Base-by-base conservation (phyloP, 2,797 vertebrate species). In the Rhyacichthys aspro region DNA sequence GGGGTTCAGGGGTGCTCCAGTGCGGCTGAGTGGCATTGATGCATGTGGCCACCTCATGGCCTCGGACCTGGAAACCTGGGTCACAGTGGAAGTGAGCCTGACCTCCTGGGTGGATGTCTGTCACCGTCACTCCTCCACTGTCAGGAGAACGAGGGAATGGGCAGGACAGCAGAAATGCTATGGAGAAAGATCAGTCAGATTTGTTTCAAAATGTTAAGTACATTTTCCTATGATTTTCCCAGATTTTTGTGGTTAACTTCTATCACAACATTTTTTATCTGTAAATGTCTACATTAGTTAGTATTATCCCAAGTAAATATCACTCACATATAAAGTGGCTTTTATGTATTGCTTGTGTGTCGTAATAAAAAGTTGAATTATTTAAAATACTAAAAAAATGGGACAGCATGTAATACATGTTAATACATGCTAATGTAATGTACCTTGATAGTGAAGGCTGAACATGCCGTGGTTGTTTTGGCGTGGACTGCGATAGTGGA, bases 361-460 rank as follows among this genome's bases (percentile, higher is more conserved):
- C 10, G 23, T n/a, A 14, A 28, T 46, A 46, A n/a, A 19, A 28
- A 28, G 23, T 28, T 2, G 1, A 28, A 28, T 1, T 28, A 3
- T 28, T 28, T 28, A 28, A 28, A 28, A 28, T 28, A 28, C 2
- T 28, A 28, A 28, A 5, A 28, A 28, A 28, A 28, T 6, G 2
- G 5, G 2, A 23, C 2, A 5, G 5, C 19, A 5, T 5, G 4
- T 28, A 28, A 5, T 28, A 28, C 7, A 5, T 1, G 4, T 28
- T 23, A 2, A 23, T 23, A 5, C 5, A 23, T 23, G 19, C 19
- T n/a, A 23, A 2, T 28, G 23, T 42, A 1, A 39, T 44, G 70
- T 83, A 96, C 96, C 96, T 94, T 96, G 95, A 74, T 96, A 97
- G 78, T 94, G 94, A 63, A 97, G 93, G 83, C 89, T 93, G 90